Conservation (phyloP, 2,113 vertebrate species). For the Petroica traversi region DNA sequence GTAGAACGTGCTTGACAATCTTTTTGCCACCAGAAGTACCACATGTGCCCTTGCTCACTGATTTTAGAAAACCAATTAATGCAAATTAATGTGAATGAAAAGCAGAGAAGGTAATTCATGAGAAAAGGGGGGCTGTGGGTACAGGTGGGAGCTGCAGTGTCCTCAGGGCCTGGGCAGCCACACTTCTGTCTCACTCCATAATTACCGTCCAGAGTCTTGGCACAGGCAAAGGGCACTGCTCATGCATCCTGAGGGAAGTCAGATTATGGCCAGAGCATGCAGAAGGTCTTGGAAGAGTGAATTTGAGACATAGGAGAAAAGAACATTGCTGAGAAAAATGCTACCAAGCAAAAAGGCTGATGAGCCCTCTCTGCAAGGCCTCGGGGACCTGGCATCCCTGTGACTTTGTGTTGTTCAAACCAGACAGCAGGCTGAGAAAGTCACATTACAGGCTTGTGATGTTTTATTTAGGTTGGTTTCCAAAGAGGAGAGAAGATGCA, state of each 20-base stretch:
- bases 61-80: not conserved
- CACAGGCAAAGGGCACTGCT: not conserved
- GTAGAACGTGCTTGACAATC: not conserved
- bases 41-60: not conserved
- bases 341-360: not conserved
- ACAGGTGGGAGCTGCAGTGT: not conserved
- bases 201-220: not conserved
- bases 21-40: not conserved
- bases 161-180: not conserved
- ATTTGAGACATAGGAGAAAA: not conserved
- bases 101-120: rapidly evolving
- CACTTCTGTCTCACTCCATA: rapidly evolving
- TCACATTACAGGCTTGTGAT: not conserved
- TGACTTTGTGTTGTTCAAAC: not conserved
- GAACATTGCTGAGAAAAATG: not conserved
- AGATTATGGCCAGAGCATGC: not conserved
- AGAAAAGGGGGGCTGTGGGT: not conserved
- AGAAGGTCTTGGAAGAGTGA: not conserved
- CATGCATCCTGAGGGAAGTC: not conserved
- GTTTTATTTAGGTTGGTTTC: not conserved
- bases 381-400: not conserved
- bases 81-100: not conserved
- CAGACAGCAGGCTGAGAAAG: not conserved
- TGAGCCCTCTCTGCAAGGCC: not conserved
- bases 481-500: not conserved